Conservation (phyloP, 2,888 invertebrate species). For the Rhodophaea formosa region DNA sequence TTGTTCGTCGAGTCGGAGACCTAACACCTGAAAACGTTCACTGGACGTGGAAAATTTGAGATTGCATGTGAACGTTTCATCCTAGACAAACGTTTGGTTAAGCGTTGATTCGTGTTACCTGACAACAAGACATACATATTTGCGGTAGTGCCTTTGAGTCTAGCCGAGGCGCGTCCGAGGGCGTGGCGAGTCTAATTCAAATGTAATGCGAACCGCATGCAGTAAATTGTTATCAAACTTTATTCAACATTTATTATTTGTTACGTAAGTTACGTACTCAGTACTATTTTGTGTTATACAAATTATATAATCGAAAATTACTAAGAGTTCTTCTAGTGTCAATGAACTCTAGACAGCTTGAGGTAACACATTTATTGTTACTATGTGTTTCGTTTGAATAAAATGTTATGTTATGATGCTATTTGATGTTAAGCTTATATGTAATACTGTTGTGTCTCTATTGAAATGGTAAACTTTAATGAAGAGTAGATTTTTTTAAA, state of each 20-base stretch:
- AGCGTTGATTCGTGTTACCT: slow-evolving; percentile 61
- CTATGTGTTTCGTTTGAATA: too few species aligned
- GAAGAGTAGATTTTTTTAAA: too few species aligned
- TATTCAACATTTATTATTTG: slow-evolving; percentile 3
- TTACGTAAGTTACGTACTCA: slow-evolving; percentile 1
- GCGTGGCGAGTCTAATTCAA: slow-evolving; percentile 33
- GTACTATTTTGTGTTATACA: slow-evolving; percentile 14
- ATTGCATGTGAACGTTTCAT: slow-evolving; percentile 34
- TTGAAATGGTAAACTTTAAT: too few species aligned
- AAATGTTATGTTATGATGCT: too few species aligned
- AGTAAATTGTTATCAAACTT: slow-evolving; percentile 8
- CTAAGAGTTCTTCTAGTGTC: slow-evolving; percentile 18
- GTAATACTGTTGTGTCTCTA: too few species aligned
- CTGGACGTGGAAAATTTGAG: slow-evolving; percentile 12
- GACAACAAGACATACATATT: slow-evolving; percentile 51
- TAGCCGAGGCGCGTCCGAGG: slow-evolving; percentile 34
- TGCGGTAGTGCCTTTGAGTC: slow-evolving; percentile 36
- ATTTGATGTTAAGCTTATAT: too few species aligned
- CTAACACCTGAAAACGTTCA: slow-evolving; percentile 6
- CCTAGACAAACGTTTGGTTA: slow-evolving; percentile 42
- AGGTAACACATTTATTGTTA: neutral
- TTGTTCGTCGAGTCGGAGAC: neutral
- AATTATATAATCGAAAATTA: slow-evolving; percentile 20
- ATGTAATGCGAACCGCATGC: slow-evolving; percentile 3
- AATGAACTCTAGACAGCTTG: neutral